These are phyloP conservation scores for Falcaria lacertinaria DNA, from an alignment of 2,888 invertebrate species.

Conservation along the genomic window DNA sequence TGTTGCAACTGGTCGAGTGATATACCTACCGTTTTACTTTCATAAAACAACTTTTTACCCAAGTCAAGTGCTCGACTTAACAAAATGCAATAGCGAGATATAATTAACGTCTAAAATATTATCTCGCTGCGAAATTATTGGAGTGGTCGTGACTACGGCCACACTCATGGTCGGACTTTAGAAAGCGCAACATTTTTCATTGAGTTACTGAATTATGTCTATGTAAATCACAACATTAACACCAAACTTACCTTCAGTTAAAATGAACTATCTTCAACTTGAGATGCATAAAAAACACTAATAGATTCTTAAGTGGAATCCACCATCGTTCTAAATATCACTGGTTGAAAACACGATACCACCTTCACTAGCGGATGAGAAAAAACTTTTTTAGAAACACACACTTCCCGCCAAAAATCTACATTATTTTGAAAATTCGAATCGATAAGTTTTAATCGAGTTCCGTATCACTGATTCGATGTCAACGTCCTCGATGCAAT, in stretches of 20 bases:
- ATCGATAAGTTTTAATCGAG: slow-evolving; percentile 34
- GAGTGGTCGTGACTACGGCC: slow-evolving; percentile 55
- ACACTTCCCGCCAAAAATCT: slow-evolving; percentile 59
- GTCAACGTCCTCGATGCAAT: slow-evolving; percentile 71
- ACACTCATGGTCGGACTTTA: slow-evolving; percentile 75
- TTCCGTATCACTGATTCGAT: slow-evolving; percentile 48
- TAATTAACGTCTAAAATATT: slow-evolving; percentile 41
- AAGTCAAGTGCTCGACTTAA: slow-evolving; percentile 25
- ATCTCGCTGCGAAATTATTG: slow-evolving; percentile 45
- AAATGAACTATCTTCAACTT: slow-evolving; percentile 42
- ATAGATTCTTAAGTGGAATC: slow-evolving; percentile 61
- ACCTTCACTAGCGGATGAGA: slow-evolving; percentile 55
- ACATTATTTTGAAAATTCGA: slow-evolving; percentile 53
- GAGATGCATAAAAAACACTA: slow-evolving; percentile 52
- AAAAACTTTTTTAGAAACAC: slow-evolving; percentile 48
- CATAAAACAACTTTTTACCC: slow-evolving; percentile 56
- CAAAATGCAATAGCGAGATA: slow-evolving; percentile 24
- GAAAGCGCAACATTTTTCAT: slow-evolving; percentile 70
- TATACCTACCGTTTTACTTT: slow-evolving; percentile 50
- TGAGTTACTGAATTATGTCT: slow-evolving; percentile 46
- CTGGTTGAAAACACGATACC: slow-evolving; percentile 58
- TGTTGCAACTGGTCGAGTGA: slow-evolving; percentile 44
- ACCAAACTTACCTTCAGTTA: slow-evolving; percentile 56
- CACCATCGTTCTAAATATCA: slow-evolving; percentile 70
- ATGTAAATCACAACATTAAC: slow-evolving; percentile 37